Conservation (phyloP, 2,888 invertebrate species). For the Melinaea marsaeus region DNA sequence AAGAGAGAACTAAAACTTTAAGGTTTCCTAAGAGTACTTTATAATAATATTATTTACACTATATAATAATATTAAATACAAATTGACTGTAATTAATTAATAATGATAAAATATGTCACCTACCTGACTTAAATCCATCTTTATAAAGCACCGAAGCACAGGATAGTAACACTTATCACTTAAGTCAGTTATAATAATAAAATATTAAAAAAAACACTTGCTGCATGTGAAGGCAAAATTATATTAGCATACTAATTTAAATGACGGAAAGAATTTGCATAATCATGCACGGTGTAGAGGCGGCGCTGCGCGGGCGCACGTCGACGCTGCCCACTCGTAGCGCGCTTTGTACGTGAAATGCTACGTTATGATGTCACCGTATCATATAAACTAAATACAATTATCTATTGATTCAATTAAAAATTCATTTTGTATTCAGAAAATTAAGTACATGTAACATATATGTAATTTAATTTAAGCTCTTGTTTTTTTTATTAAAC, state of each 20-base stretch:
- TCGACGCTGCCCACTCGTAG: constrained; percentile 14
- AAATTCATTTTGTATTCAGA: constrained; percentile 1
- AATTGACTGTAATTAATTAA: neutral
- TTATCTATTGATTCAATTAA: constrained; percentile 3
- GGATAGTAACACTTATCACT: neutral
- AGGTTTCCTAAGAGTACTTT: too few relatives aligned
- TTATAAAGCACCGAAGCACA: neutral
- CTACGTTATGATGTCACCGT: constrained; percentile 9
- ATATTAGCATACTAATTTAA: too few relatives aligned
- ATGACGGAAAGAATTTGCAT: too few relatives aligned
- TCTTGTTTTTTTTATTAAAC: too few relatives aligned
- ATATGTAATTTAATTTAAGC: too few relatives aligned
- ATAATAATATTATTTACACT: neutral
- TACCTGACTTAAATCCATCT: constrained; percentile 59
- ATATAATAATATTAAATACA: too few relatives aligned
- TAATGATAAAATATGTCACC: constrained; percentile 19
- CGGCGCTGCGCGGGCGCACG: constrained; percentile 15
- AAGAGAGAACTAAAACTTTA: too few relatives aligned
- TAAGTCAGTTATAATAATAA: too few relatives aligned
- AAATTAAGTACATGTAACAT: neutral
- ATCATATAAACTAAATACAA: constrained; percentile 3
- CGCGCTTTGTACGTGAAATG: constrained; percentile 11
- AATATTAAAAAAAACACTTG: too few relatives aligned
- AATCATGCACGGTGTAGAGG: neutral
- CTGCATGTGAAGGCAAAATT: too few relatives aligned